These are phyloP conservation scores for Eurois occulta DNA, from an alignment of 2,888 invertebrate genomes.

Conservation along the genomic window DNA sequence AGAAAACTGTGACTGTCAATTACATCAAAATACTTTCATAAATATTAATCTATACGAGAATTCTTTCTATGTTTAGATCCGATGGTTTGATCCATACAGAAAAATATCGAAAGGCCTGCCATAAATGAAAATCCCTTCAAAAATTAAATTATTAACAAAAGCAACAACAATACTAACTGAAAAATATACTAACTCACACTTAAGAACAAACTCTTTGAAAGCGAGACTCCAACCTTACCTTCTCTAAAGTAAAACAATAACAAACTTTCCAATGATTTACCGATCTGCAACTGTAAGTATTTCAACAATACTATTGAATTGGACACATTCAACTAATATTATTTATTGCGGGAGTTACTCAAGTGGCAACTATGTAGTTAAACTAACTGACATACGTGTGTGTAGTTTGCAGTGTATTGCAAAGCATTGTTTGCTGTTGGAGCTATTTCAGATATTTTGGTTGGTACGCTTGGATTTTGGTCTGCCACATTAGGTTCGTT, in stretches of 20 bases:
- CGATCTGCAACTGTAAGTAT: constrained; percentile 65
- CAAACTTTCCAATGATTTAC: constrained; percentile 61
- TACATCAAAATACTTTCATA: neutral
- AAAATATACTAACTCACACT: neutral
- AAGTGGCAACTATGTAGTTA: constrained; percentile 64
- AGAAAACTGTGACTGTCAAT: neutral
- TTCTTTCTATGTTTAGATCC: neutral
- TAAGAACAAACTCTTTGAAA: constrained; percentile 30
- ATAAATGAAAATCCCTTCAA: neutral
- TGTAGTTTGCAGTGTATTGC: constrained; percentile 21
- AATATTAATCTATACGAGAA: neutral
- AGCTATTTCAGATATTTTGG: constrained; percentile 29
- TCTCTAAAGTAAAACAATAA: constrained; percentile 44
- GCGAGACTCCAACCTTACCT: constrained; percentile 17
- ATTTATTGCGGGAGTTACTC: constrained; percentile 75
- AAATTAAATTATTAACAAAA: neutral
- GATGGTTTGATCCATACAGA: neutral
- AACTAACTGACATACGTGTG: constrained; percentile 37
- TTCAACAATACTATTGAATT: constrained; percentile 75
- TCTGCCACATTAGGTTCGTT: neutral
- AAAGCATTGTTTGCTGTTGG: constrained; percentile 54
- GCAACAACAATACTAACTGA: neutral
- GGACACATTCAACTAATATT: constrained; percentile 75
- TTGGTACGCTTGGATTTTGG: constrained; percentile 24
- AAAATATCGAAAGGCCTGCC: neutral